Evolutionary conservation across 2,888 invertebrate genomes (phyloP).

Genomic region (Melitaea athalia): DNA sequence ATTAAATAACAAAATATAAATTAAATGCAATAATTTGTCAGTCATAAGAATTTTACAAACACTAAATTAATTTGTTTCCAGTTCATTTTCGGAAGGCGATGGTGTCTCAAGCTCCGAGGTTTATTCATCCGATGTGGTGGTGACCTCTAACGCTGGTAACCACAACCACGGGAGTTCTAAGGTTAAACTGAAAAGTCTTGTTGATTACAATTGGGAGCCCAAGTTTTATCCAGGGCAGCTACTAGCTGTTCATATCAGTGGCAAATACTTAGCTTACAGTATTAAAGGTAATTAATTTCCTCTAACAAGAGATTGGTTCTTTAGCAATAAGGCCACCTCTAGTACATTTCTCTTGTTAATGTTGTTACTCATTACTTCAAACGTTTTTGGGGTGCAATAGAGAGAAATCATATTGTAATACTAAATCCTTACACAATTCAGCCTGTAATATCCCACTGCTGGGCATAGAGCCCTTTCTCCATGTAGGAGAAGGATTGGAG

Average conservation of each 20-base stretch:
- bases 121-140: slow-evolving; percentile 84
- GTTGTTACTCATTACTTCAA: too few relatives aligned
- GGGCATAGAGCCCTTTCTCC: too few relatives aligned
- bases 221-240: slow-evolving; percentile 93
- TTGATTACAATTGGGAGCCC: slow-evolving; percentile 96
- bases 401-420: too few relatives aligned
- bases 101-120: slow-evolving; percentile 82
- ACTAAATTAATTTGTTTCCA: slow-evolving; percentile 43
- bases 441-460: too few relatives aligned
- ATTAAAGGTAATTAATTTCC: slow-evolving; percentile 86
- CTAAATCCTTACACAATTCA: too few relatives aligned
- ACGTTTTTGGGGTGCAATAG: too few relatives aligned
- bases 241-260: slow-evolving; percentile 92
- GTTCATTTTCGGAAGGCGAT: slow-evolving; percentile 83
- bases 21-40: too few relatives aligned
- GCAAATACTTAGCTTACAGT: slow-evolving; percentile 94
- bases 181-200: slow-evolving; percentile 93
- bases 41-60: background rate
- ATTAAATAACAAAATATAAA: too few relatives aligned
- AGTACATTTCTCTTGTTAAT: too few relatives aligned
- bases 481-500: too few relatives aligned
- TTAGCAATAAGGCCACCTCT: too few relatives aligned
- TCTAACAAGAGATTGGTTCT: too few relatives aligned
- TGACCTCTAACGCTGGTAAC: slow-evolving; percentile 86
- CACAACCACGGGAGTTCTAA: slow-evolving; percentile 93